Base-by-base conservation (phyloP, 1,140 invertebrate species). In the Camponotus floridanus region DNA sequence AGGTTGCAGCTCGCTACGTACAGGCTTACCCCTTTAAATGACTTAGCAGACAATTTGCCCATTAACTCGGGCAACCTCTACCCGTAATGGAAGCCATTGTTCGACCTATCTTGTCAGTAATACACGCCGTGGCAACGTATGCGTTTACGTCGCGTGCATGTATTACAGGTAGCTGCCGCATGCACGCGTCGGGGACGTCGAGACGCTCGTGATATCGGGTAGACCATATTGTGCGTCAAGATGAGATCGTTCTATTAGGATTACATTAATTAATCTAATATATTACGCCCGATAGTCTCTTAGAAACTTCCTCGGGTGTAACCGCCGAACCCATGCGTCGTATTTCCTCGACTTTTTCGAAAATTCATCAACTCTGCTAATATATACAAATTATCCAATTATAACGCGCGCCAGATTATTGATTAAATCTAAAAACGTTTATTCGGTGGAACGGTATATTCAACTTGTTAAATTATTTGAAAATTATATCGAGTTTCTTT, bases 51-150 rank as follows among this genome's bases (percentile, higher is more conserved):
- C 93, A 94, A 93, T 94, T 94, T 93, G 88, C 91, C 92, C 92
- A 94, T 95, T 94, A 94, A 93, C 91, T 88, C 87, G 92, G 90
- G 91, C 91, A 93, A 92, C 92, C 91, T 92, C 91, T 91, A 88
- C 76, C 90, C 92, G 92, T 94, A 94, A 94, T 95, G 92, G 93
- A 94, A 93, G 92, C 88, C 90, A 94, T 95, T 95, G 94, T 95
- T 95, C 92, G 91, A 92, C 89, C 92, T 94, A 94, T 94, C 92
- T 93, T 93, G 92, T 92, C 92, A 88, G 91, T 92, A 93, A 93
- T 93, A 94, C 92, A 92, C 86, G 86, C 79, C 88, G 55, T 55
- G 67, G 57, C 67, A 51, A 86, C 67, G 89, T 87, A 79, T 74
- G 86, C 71, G 85, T 76, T 51, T 26, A 71, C 76, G 71, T 57